Base-by-base conservation (phyloP, 2,888 invertebrate species). In the Andrena minutula region DNA sequence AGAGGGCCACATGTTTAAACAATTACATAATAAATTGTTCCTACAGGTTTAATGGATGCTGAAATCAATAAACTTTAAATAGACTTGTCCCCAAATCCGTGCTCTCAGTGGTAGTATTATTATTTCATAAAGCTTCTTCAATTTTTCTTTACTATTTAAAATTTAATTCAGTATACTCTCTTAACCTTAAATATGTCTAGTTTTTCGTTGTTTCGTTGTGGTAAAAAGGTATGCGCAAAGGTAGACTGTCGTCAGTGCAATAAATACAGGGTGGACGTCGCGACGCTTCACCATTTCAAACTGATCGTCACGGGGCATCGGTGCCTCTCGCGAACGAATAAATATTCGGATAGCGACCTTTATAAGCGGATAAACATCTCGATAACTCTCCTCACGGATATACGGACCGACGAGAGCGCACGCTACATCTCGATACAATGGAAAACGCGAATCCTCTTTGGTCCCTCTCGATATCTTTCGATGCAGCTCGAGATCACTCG, bases 361-460 rank as follows among this genome's bases (percentile, higher is more conserved):
- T 89, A 90, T 85, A 89, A 90, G 80, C 86, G 87, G 89, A 89
- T 89, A 89, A 90, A 90, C 87, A 90, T 89, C 90, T 89, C 87
- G 88, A 89, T 90, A 89, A 89, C 88, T 88, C 86, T 88, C 73
- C 69, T 66, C 68, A 47, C 71, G 82, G 53, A 78, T 83, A 75
- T 74, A 75, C 61, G 71, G 56, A 23, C 71, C 71, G 69, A 71
- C 41, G 30, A 75, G 78, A 41, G 72, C 68, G 70, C 60, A 74
- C 68, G 30, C 61, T 79, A 85, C 78, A 79, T 88, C 74, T 75
- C 86, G 79, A 78, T 82, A 83, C 85, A 79, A 85, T 82, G 74
- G 71, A 64, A 60, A 75, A 75, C 51, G 73, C 51, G 79, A 81
- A 85, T 83, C 80, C 85, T 81, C 80, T 85, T 83, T 75, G 70